Evolutionary conservation across 1,140 invertebrate species (phyloP).

Genomic region (Eumeta japonica): DNA sequence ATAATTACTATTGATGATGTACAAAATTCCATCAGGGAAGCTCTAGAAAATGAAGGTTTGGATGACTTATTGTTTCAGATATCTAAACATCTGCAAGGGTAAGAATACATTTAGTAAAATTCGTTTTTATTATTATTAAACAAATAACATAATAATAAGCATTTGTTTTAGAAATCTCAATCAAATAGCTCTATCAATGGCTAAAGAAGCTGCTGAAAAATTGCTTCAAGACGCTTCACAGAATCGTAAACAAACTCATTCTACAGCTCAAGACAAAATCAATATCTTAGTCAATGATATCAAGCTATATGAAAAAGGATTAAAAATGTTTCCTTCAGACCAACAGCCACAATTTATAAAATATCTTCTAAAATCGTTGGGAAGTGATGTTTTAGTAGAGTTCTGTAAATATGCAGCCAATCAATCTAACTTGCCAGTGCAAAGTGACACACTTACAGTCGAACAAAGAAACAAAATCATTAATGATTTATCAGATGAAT

Average conservation of each 20-base stretch:
- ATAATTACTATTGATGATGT: constrained; percentile 72
- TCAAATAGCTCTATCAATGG: constrained; percentile 59
- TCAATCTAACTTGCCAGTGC: constrained; percentile 63
- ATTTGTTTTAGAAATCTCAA: constrained; percentile 51
- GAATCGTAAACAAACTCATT: constrained; percentile 72
- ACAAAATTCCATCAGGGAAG: constrained; percentile 62
- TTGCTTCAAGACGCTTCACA: constrained; percentile 67
- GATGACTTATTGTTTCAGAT: constrained; percentile 64
- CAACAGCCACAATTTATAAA: constrained; percentile 69
- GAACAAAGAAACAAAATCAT: constrained; percentile 70
- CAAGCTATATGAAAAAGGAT: constrained; percentile 81
- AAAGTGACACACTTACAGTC: constrained; percentile 59
- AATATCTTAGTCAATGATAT: constrained; percentile 75
- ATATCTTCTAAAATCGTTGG: constrained; percentile 81
- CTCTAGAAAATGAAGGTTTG: constrained; percentile 65
- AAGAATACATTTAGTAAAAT: constrained; percentile 23
- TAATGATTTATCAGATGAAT: constrained; percentile 65
- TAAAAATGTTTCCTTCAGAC: constrained; percentile 64
- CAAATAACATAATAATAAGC: constrained; percentile 6
- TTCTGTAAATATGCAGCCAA: constrained; percentile 70
- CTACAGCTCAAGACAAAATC: constrained; percentile 78
- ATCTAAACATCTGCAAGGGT: constrained; percentile 62
- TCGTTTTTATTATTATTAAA: constrained; percentile 8
- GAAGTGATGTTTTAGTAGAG: constrained; percentile 79
- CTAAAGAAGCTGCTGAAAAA: constrained; percentile 70